phyloP scores from a whole-genome alignment of 2,797 vertebrate genomes.

The Chelon auratus region DNA sequence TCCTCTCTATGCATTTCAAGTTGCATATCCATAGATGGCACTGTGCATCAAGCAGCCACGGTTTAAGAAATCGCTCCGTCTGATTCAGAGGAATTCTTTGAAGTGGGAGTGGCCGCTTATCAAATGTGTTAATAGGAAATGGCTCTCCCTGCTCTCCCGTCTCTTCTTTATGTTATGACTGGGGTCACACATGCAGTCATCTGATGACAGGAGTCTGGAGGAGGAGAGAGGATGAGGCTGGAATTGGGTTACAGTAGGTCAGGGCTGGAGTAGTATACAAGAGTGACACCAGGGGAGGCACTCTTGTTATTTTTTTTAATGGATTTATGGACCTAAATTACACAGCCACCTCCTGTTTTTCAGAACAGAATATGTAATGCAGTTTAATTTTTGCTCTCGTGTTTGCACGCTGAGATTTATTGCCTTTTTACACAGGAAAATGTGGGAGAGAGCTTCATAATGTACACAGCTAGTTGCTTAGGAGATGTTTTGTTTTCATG shows the following conservation, averaged over 20 bases:
- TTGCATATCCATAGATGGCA: slow-evolving; percentile 84
- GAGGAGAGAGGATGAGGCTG: slow-evolving; percentile 45
- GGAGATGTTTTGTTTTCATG: slow-evolving; percentile 57
- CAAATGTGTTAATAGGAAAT: slow-evolving; percentile 62
- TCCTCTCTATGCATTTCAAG: slow-evolving; percentile 76
- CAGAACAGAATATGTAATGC: slow-evolving; percentile 10
- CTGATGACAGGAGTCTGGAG: slow-evolving; percentile 66
- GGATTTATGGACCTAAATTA: slow-evolving; percentile 51
- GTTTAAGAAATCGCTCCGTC: slow-evolving; percentile 46
- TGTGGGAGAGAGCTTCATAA: slow-evolving; percentile 25
- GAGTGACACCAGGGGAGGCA: slow-evolving; percentile 6
- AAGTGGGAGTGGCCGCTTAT: slow-evolving; percentile 48
- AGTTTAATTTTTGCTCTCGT: slow-evolving; percentile 23
- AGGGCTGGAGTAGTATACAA: slow-evolving; percentile 51
- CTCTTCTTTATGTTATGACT: slow-evolving; percentile 72
- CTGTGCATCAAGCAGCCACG: slow-evolving; percentile 78
- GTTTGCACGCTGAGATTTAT: slow-evolving; percentile 12
- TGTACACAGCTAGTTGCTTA: slow-evolving; percentile 21
- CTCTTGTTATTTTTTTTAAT: slow-evolving; percentile 22
- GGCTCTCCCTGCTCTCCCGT: slow-evolving; percentile 53
- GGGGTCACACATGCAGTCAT: slow-evolving; percentile 64
- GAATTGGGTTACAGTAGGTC: slow-evolving; percentile 69
- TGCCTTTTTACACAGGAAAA: slow-evolving; percentile 28
- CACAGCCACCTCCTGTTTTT: slow-evolving; percentile 32
- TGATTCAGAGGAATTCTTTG: slow-evolving; percentile 33